These are phyloP conservation scores for Himalopsyche anomala DNA, from an alignment of 2,888 invertebrate species.

Conservation along the genomic window DNA sequence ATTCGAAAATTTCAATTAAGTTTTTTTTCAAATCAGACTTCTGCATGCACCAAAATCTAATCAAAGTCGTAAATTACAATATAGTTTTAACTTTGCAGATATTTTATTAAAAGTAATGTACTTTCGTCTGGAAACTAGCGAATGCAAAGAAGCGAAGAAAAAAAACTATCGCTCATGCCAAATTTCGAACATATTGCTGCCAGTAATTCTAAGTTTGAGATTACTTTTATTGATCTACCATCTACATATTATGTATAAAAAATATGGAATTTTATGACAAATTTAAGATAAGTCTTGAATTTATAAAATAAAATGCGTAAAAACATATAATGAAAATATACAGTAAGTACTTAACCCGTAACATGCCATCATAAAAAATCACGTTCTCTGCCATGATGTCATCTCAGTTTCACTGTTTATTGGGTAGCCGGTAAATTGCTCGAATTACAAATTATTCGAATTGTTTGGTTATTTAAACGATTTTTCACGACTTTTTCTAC, in stretches of 20 bases:
- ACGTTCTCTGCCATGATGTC: no score
- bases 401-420: no score
- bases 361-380: no score
- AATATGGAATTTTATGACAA: not conserved
- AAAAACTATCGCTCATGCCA: constrained; percentile 1
- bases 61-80: not conserved
- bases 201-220: not conserved
- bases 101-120: constrained; percentile 31
- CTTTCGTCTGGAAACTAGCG: constrained; percentile 2
- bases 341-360: no score
- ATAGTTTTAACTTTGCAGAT: constrained; percentile 6
- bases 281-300: not conserved
- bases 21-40: not conserved
- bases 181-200: constrained; percentile 9
- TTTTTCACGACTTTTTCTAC: no score
- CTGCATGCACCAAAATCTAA: not conserved
- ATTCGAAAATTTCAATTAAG: constrained; percentile 41
- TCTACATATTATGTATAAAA: not conserved
- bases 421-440: no score
- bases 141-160: not conserved
- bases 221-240: not conserved
- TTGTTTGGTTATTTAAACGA: no score
- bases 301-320: no score
- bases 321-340: no score
- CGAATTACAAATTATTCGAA: no score